Evolutionary conservation across 2,888 invertebrate species (phyloP).

Genomic region (Dynastes grantii): DNA sequence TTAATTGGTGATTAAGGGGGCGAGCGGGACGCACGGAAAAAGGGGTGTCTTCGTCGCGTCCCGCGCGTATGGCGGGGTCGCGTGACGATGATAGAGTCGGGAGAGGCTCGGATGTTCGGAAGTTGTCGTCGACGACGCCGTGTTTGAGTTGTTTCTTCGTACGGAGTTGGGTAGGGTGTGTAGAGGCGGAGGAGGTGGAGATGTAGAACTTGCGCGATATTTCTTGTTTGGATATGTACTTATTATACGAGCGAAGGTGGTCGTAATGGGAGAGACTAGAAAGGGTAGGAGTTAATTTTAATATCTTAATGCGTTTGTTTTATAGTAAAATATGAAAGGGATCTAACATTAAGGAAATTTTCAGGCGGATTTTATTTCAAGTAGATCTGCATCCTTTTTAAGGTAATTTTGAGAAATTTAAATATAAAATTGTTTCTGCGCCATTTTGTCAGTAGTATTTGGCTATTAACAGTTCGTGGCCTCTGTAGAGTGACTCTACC

Average conservation of each 20-base stretch:
- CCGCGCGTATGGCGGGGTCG: not conserved
- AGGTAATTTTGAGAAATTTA: no score
- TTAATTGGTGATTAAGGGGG: conserved; percentile 46
- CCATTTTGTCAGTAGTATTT: no score
- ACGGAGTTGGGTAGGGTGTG: not conserved
- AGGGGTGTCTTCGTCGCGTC: not conserved
- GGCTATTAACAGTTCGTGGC: no score
- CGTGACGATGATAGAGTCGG: conserved; percentile 33
- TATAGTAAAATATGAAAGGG: no score
- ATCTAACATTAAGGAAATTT: no score
- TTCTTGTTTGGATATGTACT: conserved; percentile 35
- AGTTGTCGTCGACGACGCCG: conserved; percentile 26
- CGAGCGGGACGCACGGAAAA: not conserved
- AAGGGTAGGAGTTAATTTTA: conserved; percentile 15
- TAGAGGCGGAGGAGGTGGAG: not conserved
- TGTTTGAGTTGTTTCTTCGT: conserved; percentile 18
- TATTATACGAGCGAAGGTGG: conserved; percentile 17
- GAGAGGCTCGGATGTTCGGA: conserved; percentile 5
- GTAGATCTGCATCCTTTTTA: no score
- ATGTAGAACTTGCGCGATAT: conserved; percentile 30
- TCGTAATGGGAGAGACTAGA: not conserved
- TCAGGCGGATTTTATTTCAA: no score
- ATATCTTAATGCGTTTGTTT: conserved; percentile 6
- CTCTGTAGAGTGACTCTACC: no score
- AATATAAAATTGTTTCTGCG: no score